phyloP scores from a whole-genome alignment of 2,113 vertebrate species.

The Stomatorhinus ivindoensis region DNA sequence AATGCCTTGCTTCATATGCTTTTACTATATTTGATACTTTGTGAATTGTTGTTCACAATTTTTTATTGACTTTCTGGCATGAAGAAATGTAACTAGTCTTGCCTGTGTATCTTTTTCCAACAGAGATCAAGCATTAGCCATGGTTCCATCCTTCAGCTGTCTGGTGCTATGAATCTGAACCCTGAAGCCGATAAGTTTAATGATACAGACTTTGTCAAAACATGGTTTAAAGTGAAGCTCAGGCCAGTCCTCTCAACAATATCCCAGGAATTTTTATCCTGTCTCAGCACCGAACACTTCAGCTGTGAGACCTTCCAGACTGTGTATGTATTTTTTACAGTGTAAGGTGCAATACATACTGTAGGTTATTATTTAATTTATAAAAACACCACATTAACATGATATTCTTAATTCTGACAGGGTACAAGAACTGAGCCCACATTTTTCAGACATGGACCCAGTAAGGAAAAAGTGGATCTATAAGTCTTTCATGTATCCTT shows the following conservation, averaged over 20 bases:
- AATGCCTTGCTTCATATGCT: not conserved
- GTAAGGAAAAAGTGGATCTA: constrained; percentile 56
- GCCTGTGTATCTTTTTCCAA: not conserved
- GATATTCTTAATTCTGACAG: constrained; percentile 26
- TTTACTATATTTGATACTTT: not conserved
- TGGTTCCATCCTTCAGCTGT: constrained; percentile 41
- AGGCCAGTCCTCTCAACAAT: constrained; percentile 53
- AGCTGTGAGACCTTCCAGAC: constrained; percentile 61
- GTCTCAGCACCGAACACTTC: constrained; percentile 60
- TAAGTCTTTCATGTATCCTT: constrained; percentile 60
- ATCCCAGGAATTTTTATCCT: constrained; percentile 53
- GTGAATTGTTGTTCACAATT: not conserved
- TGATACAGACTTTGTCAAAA: constrained; percentile 47
- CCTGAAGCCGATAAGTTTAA: constrained; percentile 33
- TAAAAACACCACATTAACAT: not conserved
- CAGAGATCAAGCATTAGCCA: constrained; percentile 45
- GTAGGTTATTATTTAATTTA: not conserved
- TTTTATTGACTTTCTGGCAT: not conserved
- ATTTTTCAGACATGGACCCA: constrained; percentile 53
- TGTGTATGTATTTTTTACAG: constrained; percentile 39
- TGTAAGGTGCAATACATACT: not conserved
- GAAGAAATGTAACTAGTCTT: not conserved
- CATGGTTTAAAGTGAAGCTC: constrained; percentile 58
- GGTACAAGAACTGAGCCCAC: constrained; percentile 43
- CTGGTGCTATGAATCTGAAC: constrained; percentile 32